phyloP scores from a whole-genome alignment of 2,113 vertebrate species.

The Nibea coibor region DNA sequence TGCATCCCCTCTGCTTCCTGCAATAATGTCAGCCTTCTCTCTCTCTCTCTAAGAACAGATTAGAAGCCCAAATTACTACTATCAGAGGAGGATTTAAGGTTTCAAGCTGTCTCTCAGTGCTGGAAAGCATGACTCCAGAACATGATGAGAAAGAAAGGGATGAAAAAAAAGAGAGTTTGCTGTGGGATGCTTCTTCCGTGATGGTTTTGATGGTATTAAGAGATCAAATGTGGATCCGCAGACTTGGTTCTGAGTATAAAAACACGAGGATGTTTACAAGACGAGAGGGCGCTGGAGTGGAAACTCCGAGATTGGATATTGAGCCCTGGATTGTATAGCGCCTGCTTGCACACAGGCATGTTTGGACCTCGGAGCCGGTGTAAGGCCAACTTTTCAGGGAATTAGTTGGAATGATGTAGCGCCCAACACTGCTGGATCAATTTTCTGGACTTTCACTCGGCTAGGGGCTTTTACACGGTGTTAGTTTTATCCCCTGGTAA shows the following conservation, averaged over 20 bases:
- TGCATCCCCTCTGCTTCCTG: slow-evolving; percentile 32
- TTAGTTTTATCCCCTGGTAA: slow-evolving; percentile 9
- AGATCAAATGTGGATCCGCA: slow-evolving; percentile 50
- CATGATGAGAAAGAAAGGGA: neutral
- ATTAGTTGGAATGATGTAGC: slow-evolving; percentile 13
- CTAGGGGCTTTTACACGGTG: slow-evolving; percentile 1
- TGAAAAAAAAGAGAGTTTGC: neutral
- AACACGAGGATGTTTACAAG: slow-evolving; percentile 57
- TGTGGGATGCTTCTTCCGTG: slow-evolving; percentile 13
- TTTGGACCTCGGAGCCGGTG: neutral
- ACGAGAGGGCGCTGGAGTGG: slow-evolving; percentile 27
- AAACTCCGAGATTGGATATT: slow-evolving; percentile 59
- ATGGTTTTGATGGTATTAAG: slow-evolving; percentile 40
- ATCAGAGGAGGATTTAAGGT: slow-evolving; percentile 61
- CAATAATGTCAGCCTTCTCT: slow-evolving; percentile 48
- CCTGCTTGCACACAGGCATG: neutral
- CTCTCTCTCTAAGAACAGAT: slow-evolving; percentile 62
- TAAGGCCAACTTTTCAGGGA: slow-evolving; percentile 1
- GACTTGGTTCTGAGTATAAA: slow-evolving; percentile 35
- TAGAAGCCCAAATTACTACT: slow-evolving; percentile 59
- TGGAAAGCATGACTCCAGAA: slow-evolving; percentile 21
- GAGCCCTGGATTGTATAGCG: slow-evolving; percentile 38
- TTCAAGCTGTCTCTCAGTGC: slow-evolving; percentile 28
- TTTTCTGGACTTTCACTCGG: slow-evolving; percentile 24
- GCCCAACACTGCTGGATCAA: slow-evolving; percentile 13